phyloP scores from a whole-genome alignment of 2,113 vertebrate genomes.

The Sturnira hondurensis region DNA sequence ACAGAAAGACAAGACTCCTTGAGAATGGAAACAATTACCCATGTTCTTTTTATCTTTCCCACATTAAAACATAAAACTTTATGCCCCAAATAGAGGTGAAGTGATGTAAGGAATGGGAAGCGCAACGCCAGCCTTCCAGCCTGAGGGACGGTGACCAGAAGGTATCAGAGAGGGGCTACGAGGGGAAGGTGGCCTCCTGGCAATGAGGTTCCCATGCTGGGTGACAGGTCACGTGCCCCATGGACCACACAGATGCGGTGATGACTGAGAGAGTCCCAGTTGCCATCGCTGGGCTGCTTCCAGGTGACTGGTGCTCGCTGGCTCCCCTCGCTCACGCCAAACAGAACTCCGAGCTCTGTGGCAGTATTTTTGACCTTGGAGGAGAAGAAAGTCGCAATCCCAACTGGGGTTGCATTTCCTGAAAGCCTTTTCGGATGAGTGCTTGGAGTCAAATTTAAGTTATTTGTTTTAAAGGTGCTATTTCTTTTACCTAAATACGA shows the following conservation, averaged over 20 bases:
- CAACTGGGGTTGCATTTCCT: neutral
- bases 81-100: neutral
- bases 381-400: neutral
- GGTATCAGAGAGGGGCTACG: neutral
- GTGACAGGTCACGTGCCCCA: neutral
- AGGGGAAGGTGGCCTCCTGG: neutral
- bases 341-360: neutral
- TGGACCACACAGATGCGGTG: neutral
- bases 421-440: neutral
- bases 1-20: neutral
- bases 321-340: fast-evolving
- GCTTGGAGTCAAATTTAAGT: neutral
- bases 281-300: neutral
- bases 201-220: neutral
- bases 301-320: neutral
- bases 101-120: neutral
- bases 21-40: neutral
- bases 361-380: neutral
- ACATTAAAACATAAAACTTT: neutral
- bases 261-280: neutral
- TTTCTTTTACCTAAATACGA: neutral
- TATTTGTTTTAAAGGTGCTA: neutral
- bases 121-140: neutral
- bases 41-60: neutral
- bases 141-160: neutral